phyloP scores from a whole-genome alignment of 2,113 vertebrate species.

The Psephotus haematonotus region DNA sequence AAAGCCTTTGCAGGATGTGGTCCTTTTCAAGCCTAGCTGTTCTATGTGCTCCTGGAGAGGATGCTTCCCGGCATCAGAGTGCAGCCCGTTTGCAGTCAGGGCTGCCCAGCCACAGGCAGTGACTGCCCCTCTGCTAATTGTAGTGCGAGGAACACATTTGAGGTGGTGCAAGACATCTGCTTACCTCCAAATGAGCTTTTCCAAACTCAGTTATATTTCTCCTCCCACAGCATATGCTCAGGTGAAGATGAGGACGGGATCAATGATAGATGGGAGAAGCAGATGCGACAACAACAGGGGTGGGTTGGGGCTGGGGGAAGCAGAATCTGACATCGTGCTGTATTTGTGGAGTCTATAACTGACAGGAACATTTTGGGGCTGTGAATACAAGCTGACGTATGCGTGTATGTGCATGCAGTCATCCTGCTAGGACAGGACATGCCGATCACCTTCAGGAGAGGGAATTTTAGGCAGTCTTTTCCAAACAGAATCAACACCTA shows the following conservation, averaged over 20 bases:
- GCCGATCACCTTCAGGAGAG: neutral
- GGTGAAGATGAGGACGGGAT: neutral
- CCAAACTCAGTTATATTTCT: neutral
- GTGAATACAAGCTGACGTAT: neutral
- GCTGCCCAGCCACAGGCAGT: neutral
- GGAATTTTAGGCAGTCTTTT: neutral
- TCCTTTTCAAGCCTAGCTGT: neutral
- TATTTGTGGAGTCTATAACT: neutral
- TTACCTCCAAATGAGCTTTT: neutral
- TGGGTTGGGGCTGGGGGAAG: neutral
- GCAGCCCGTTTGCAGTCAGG: neutral
- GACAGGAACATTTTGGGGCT: neutral
- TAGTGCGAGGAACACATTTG: neutral
- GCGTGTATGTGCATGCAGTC: neutral
- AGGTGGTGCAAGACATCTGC: neutral
- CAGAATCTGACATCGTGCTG: neutral
- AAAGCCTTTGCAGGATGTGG: neutral
- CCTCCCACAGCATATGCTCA: neutral
- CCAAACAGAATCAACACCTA: neutral
- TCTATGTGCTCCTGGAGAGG: neutral
- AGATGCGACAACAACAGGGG: neutral
- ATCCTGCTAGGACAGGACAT: slow-evolving; percentile 12
- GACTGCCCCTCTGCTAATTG: neutral
- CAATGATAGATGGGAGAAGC: neutral
- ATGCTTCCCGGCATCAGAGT: neutral